Evolutionary conservation across 2,113 vertebrate species (phyloP).

Genomic region (Percopsis transmontana): DNA sequence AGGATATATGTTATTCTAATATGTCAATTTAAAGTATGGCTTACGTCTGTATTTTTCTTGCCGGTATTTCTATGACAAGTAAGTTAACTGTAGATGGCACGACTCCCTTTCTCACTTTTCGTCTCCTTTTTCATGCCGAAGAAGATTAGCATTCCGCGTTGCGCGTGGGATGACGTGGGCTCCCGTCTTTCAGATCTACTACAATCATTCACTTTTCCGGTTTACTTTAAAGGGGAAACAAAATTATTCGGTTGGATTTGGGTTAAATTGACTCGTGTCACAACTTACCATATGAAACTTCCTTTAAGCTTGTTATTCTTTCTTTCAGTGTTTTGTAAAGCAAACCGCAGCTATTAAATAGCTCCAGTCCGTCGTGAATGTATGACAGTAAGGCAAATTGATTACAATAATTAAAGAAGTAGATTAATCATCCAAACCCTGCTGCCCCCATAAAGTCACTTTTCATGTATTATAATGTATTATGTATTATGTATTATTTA

Average conservation of each 20-base stretch:
- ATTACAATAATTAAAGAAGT: constrained; percentile 17
- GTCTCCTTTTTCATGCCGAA: constrained; percentile 56
- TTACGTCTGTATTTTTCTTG: constrained; percentile 6
- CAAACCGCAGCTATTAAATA: background rate
- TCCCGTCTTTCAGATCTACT: constrained; percentile 47
- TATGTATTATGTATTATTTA: too few species aligned
- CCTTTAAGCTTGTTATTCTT: constrained; percentile 6
- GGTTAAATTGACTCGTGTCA: constrained; percentile 37
- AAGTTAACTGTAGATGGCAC: constrained; percentile 31
- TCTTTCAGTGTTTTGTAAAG: constrained; percentile 17
- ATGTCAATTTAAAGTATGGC: background rate
- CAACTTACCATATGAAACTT: constrained; percentile 25
- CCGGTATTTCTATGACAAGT: constrained; percentile 23
- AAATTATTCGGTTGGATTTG: constrained; percentile 47
- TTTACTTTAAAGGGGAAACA: constrained; percentile 43
- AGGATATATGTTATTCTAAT: too few species aligned
- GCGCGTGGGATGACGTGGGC: background rate
- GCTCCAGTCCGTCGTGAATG: constrained; percentile 5
- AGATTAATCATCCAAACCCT: too few species aligned
- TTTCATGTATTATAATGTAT: too few species aligned
- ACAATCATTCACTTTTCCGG: constrained; percentile 47
- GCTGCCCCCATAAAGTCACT: too few species aligned
- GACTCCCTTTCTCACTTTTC: constrained; percentile 18
- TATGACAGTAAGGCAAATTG: background rate
- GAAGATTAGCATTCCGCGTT: constrained; percentile 55